phyloP scores from a whole-genome alignment of 2,888 invertebrate genomes.

The Bugula neritina region DNA sequence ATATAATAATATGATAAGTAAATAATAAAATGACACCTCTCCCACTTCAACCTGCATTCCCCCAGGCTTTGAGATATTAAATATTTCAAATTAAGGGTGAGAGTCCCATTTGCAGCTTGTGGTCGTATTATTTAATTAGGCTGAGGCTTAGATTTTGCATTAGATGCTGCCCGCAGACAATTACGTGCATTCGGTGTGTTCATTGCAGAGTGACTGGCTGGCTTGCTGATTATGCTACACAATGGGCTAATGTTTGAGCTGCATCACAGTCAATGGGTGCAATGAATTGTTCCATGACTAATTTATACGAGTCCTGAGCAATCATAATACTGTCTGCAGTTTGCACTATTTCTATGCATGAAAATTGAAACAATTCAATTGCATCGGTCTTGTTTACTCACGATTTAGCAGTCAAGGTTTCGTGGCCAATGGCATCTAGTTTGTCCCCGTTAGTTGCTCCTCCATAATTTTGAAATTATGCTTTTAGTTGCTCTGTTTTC shows the following conservation, averaged over 20 bases:
- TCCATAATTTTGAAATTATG: no score
- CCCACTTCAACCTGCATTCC: neutral
- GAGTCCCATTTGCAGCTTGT: neutral
- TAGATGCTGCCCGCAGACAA: neutral
- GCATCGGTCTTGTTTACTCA: neutral
- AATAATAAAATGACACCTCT: neutral
- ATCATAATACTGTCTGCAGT: neutral
- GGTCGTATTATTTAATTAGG: neutral
- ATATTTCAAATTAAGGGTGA: neutral
- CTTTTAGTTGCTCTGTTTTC: no score
- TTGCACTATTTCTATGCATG: neutral
- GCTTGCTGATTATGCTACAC: neutral
- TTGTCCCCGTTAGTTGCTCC: no score
- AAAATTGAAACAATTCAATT: neutral
- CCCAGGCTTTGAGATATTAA: neutral
- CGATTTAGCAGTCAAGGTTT: neutral
- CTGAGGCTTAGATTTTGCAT: neutral
- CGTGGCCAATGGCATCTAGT: neutral
- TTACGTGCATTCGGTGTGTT: neutral
- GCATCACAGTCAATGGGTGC: conserved; percentile 6
- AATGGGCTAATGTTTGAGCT: neutral
- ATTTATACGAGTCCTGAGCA: neutral
- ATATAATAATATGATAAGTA: neutral
- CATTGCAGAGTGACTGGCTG: neutral
- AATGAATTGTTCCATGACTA: conserved; percentile 19